Evolutionary conservation across 2,113 vertebrate genomes (phyloP), one percentile per base, ranked within the genome.

Genomic region (Channa argus): DNA sequence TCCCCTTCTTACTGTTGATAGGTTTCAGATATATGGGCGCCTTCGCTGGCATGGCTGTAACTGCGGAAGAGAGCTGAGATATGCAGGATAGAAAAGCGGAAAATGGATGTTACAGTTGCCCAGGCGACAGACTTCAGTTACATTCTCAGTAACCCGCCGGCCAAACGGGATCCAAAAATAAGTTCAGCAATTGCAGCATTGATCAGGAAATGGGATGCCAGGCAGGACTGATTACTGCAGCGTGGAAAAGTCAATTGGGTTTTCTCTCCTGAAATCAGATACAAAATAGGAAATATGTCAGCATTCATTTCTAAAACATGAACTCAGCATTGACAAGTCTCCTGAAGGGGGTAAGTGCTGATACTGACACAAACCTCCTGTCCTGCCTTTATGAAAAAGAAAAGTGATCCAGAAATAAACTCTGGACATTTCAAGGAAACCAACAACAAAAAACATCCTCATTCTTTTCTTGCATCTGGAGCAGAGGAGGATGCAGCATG

Each of bases 21-120:
- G 97, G 95, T 91, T 99, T 99, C 82, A 99, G 93, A 85, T 99
- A 99, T 74, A 99, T 99, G 2, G 98, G 98, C 4, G 96, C 97
- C 92, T 99, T 99, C 12, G 98, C 97, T 70, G 98, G 98, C 98
- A 99, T 99, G 78, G 89, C 94, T 91, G 63, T 51, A 52, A 73
- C 64, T 80, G 59, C 37, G 12, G 41, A 64, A 45, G 58, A 79
- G 67, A 70, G 67, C 62, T 87, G 64, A 70, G 83, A 63, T 62
- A n/a, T 33, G 63, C n/a, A 51, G 69, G 80, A 74, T 46, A 45
- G 55, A 70, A 74, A 36, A 61, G 79, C 56, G 9, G 5, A 78
- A 74, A 68, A 65, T 77, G 74, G 84, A 87, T 3, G 77, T 67
- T 67, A n/a, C 5, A 61, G 76, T 72, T 83, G 69, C 77, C 58